Conservation (phyloP, 2,113 vertebrate genomes). For the Corythornis madagascariensis region DNA sequence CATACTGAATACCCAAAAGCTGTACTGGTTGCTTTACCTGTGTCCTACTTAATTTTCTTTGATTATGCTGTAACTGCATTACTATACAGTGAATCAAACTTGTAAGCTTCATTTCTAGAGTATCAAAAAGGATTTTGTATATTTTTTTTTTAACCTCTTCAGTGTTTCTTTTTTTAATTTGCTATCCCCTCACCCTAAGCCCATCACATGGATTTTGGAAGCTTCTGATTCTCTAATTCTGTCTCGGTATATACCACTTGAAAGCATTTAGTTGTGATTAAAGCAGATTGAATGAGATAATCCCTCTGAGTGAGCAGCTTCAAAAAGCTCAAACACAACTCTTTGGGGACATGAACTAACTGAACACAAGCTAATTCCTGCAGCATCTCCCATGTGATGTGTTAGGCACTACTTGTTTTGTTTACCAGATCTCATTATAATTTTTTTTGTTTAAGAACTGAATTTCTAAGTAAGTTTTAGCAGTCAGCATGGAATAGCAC, state of each 20-base stretch:
- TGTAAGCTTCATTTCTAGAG: not conserved
- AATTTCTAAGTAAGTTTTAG: slow-evolving; percentile 8
- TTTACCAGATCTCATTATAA: slow-evolving; percentile 26
- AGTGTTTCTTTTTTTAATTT: not conserved
- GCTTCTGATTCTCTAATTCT: slow-evolving; percentile 76
- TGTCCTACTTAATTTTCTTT: not conserved
- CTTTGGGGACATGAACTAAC: slow-evolving; percentile 75
- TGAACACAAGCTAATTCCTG: slow-evolving; percentile 77
- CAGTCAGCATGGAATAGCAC: not conserved
- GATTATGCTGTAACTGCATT: not conserved
- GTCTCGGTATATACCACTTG: slow-evolving; percentile 77
- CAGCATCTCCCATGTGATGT: slow-evolving; percentile 60
- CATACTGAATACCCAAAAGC: not conserved
- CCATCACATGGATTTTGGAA: slow-evolving; percentile 62
- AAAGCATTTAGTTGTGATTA: slow-evolving; percentile 90
- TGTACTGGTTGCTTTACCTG: not conserved
- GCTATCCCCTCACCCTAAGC: not conserved
- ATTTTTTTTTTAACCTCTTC: not conserved
- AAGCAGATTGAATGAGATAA: slow-evolving; percentile 89
- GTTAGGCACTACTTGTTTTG: not conserved
- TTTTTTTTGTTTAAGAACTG: not conserved
- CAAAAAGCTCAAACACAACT: slow-evolving; percentile 80
- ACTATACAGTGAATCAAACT: not conserved
- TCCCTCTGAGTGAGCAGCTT: slow-evolving; percentile 85
- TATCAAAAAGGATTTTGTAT: not conserved